Evolutionary conservation across 2,113 vertebrate genomes (phyloP), one percentile per base, ranked within the genome.

Genomic region (Telmatochromis sp.): DNA sequence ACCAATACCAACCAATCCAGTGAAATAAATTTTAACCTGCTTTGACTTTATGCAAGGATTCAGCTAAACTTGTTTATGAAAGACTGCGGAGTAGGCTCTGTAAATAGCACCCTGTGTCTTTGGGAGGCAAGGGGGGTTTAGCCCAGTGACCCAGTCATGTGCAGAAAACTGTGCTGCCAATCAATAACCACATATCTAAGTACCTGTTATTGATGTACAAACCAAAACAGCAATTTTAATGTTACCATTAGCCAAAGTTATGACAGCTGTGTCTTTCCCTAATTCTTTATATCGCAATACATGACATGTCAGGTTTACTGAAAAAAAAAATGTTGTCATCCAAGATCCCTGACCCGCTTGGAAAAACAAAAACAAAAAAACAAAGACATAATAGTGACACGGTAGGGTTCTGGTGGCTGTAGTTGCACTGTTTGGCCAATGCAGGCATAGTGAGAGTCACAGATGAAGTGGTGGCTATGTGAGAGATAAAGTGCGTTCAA

Each of bases 401-500:
- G 26, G 10, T 78, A 49, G 70, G 15, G 15, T 49, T 49, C 12
- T 31, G 15, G 53, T 37, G 8, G 4, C 6, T 57, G 55, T 6
- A 12, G 70, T 57, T 85, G 37, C 45, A 73, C 60, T 13, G 33
- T 21, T 70, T 53, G 23, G 15, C 75, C 53, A n/a, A 35, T 15
- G 35, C 58, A 81, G 73, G 53, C 53, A 21, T 31, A 65, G 47
- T 53, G 35, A 81, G 63, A 75, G 83, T 55, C 55, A 65, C 7
- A 79, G 80, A 37, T 83, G 55, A 88, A 63, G 37, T 65, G 80
- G 80, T 70, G 63, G 73, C 81, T n/a, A 49, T 5, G 80, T 81
- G 81, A 86, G 63, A 79, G 51, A 85, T 96, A 95, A 96, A 96
- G 95, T 95, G 94, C 95, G 89, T 91, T 93, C 85, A 73, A 54